These are phyloP conservation scores for Ornithorhynchus anatinus DNA, from an alignment of 2,113 vertebrate species.

Conservation along the genomic window DNA sequence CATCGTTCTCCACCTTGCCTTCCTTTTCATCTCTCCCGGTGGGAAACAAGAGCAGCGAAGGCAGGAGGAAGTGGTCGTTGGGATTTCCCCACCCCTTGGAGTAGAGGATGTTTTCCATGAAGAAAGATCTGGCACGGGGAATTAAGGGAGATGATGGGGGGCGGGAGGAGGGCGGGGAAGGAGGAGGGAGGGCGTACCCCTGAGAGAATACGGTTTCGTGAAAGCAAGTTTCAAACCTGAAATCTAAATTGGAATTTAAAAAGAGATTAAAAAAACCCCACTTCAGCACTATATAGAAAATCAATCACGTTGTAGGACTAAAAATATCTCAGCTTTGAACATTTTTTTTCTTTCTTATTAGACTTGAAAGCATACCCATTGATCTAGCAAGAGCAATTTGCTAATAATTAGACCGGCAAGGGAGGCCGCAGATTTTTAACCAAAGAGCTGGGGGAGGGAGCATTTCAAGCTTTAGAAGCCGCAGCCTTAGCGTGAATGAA, in stretches of 20 bases:
- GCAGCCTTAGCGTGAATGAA: background rate
- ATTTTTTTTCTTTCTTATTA: conserved; percentile 44
- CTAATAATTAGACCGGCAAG: conserved; percentile 47
- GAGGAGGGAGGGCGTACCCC: too few species aligned
- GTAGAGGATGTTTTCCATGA: background rate
- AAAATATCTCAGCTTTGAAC: conserved; percentile 61
- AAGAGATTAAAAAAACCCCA: conserved; percentile 9
- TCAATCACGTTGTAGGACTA: conserved; percentile 24
- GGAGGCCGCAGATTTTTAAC: conserved; percentile 17
- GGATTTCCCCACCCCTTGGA: background rate
- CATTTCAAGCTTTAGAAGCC: background rate
- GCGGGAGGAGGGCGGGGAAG: too few species aligned
- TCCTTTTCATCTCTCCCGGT: background rate
- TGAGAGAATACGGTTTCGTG: background rate
- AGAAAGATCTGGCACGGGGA: background rate
- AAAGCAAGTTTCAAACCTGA: background rate
- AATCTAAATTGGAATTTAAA: conserved; percentile 32
- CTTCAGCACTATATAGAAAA: conserved; percentile 40
- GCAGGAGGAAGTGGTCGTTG: background rate
- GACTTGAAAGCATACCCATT: conserved; percentile 49
- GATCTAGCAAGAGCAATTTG: conserved; percentile 55
- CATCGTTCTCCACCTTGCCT: too few species aligned
- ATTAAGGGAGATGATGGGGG: background rate
- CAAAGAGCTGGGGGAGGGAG: background rate
- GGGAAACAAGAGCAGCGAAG: background rate